Base-by-base conservation (phyloP, 2,797 vertebrate species). In the Gymnoscopelus microlampas region DNA sequence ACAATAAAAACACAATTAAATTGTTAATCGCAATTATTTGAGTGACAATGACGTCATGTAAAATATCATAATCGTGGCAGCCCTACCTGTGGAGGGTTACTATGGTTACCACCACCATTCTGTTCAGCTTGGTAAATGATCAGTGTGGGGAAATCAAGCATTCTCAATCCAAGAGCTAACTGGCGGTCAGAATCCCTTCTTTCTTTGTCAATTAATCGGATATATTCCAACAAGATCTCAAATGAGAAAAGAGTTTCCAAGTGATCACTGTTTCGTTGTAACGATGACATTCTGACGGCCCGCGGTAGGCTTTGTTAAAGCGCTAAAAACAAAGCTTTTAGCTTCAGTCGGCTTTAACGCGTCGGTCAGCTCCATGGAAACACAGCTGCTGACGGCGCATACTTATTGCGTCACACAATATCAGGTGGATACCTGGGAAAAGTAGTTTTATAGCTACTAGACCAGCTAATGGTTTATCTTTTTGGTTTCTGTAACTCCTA, bases 111-210 rank as follows among this genome's bases (percentile, higher is more conserved):
- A 4, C 8, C 12, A 0, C 15, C 9, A 10, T 53, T 60, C 9
- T 11, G 60, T 6, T 71, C 61, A 26, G 77, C 68, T 68, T 83
- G 88, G 53, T 92, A 78, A 71, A 94, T 84, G 4, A 97, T 85
- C 55, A 97, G 88, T 0, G 95, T 93, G 3, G 96, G 95, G n/a
- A 96, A 96, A 65, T 95, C 95, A 84, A 96, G 70, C 12, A 97
- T 78, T 49, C 93, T 90, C 10, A 97, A 80, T 2, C 89, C 95
- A 12, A 97, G 82, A 7, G 91, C 94, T 5, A 94, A 73, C 44
- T 71, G 64, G 14, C 81, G 70, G n/a, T 82, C 68, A 1, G 78
- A 68, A 0, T 74, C 72, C 14, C 66, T 63, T 12, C 4, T 58
- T 0, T 10, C 66, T 73, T 14, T 70, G 19, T 90, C 77, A 35